Base-by-base conservation (phyloP, 2,888 invertebrate species). In the Julus scandinavius region DNA sequence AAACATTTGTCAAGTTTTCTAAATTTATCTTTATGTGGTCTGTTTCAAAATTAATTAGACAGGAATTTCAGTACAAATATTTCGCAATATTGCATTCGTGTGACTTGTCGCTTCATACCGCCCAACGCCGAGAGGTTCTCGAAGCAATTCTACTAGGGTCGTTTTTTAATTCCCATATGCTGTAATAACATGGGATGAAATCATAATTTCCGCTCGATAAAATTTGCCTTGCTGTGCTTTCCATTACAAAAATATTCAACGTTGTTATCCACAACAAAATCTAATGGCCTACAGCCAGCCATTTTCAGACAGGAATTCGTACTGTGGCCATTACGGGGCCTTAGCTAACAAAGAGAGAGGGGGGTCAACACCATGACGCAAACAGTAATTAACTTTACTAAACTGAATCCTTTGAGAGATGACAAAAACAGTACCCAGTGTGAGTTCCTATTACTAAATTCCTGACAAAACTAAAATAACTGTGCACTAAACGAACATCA, bases 121-220 rank as follows among this genome's bases (percentile, higher is more conserved):
- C 63, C 63, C 63, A 63, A 63, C 2, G 7, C n/a, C 0, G 20
- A 20, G 63, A 63, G 63, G 63, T 63, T 63, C 6, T 2, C 63
- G 63, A 63, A 20, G 63, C 63, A 63, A 63, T 63, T 63, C n/a
- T 63, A 6, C 5, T 63, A n/a, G 20, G 63, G 63, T 63, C 63
- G 63, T 20, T 63, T 63, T 63, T 63, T 63, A 63, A 63, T 63
- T 63, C 63, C 63, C 63, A 63, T 63, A 63, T 20, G 63, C 63
- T 9, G 63, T 63, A 63, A 63, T 63, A 63, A 63, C 63, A n/a
- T 63, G 63, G 63, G 63, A 63, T 63, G 63, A 63, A 63, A 63
- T 63, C 63, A 63, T 63, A 63, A 63, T 63, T 63, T 63, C 63
- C 63, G 63, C 63, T 63, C 63, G 63, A 63, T 63, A 63, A 63